Conservation (phyloP, 1,140 invertebrate genomes). For the Rhagoletis zephyria region DNA sequence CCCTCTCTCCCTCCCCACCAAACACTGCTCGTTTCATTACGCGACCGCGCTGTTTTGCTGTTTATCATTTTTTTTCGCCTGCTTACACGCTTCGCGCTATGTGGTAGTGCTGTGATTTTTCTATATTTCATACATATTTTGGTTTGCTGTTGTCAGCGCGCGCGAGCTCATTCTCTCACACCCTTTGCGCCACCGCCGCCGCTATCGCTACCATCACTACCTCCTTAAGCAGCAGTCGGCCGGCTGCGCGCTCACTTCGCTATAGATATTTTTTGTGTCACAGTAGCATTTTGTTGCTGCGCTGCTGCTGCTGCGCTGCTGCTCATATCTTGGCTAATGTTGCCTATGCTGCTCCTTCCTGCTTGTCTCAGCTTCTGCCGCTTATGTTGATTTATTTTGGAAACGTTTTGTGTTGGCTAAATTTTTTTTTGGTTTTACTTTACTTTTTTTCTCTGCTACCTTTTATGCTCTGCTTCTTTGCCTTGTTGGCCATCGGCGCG, state of each 20-base stretch:
- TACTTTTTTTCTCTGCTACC: not conserved
- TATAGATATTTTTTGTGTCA: not conserved
- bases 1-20: not conserved
- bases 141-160: not conserved
- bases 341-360: conserved; percentile 58
- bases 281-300: conserved; percentile 12
- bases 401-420: not conserved
- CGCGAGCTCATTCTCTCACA: not conserved
- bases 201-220: not conserved
- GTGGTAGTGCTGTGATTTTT: conserved; percentile 21
- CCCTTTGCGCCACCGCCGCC: not conserved
- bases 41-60: not conserved
- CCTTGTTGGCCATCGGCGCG: not conserved
- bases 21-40: not conserved
- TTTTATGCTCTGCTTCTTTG: conserved; percentile 42
- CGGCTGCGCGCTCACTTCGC: not conserved
- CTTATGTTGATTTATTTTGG: conserved; percentile 57
- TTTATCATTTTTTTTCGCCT: conserved; percentile 38
- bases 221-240: not conserved
- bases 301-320: conserved; percentile 58
- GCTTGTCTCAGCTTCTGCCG: not conserved
- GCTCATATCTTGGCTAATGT: conserved; percentile 58
- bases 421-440: not conserved
- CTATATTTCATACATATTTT: conserved; percentile 5
- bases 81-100: conserved; percentile 5